phyloP scores from a whole-genome alignment of 2,113 vertebrate species.

The Phrynosoma blainvillii region DNA sequence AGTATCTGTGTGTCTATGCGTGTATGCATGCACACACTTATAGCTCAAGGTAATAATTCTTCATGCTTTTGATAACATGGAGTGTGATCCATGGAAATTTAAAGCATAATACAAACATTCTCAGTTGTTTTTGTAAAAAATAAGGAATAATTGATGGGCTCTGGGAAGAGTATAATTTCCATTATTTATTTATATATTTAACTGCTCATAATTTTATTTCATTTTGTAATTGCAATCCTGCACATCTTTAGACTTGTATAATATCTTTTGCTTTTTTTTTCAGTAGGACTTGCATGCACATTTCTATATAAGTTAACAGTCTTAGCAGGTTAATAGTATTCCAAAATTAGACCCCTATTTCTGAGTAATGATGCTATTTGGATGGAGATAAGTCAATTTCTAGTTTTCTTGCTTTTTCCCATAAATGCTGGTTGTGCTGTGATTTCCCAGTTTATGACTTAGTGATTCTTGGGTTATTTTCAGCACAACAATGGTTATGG shows the following conservation, averaged over 20 bases:
- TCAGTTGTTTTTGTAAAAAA: too few relatives aligned
- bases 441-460: conserved; percentile 24
- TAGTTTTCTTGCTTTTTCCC: conserved; percentile 17
- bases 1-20: too few relatives aligned
- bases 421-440: conserved; percentile 22
- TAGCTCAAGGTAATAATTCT: too few relatives aligned
- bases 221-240: background rate
- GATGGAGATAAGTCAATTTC: background rate
- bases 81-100: too few relatives aligned
- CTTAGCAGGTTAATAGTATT: background rate
- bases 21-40: too few relatives aligned
- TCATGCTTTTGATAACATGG: too few relatives aligned
- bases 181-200: background rate
- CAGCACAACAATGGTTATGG: conserved; percentile 9
- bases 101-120: too few relatives aligned
- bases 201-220: background rate
- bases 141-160: too few relatives aligned
- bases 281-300: background rate
- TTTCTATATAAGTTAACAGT: background rate
- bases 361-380: background rate
- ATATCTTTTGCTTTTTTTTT: background rate
- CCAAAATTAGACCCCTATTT: background rate
- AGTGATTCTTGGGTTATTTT: conserved; percentile 29
- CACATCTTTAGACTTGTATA: background rate
- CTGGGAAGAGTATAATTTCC: too few relatives aligned